Percentiles rank a stretch among this genome's conserved stretches.
Evolutionary conservation across 2,113 vertebrate species (phyloP).

Genomic region (Pagrus major): DNA sequence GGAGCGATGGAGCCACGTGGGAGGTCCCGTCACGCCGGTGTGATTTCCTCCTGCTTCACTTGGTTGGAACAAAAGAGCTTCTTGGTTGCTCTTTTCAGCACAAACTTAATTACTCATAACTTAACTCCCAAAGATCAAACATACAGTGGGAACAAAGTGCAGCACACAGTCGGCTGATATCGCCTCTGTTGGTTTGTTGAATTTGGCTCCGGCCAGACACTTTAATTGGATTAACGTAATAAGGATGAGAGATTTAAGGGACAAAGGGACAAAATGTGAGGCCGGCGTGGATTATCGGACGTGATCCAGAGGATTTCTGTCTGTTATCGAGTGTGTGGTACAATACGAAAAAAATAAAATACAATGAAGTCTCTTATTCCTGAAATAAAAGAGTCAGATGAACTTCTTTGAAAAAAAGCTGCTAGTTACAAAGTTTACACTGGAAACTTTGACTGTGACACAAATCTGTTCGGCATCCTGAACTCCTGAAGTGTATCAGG

Average conservation of each 20-base stretch:
- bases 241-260: slow-evolving; percentile 1
- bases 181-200: slow-evolving; percentile 31
- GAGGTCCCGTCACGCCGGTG: slow-evolving; percentile 58
- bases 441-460: neutral
- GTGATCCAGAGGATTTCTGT: neutral
- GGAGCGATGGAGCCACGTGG: neutral
- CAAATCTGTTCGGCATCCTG: too few species aligned
- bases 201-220: neutral
- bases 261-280: slow-evolving; percentile 24
- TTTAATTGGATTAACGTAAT: slow-evolving; percentile 35
- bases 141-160: neutral
- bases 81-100: neutral
- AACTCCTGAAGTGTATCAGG: neutral
- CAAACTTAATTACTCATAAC: slow-evolving; percentile 12
- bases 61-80: slow-evolving; percentile 56
- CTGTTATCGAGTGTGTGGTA: neutral
- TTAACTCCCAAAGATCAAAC: slow-evolving; percentile 40
- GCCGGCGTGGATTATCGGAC: neutral
- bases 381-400: too few species aligned
- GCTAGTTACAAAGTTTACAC: too few species aligned
- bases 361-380: neutral
- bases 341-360: too few species aligned
- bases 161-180: neutral
- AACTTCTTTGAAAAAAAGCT: too few species aligned
- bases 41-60: slow-evolving; percentile 56